These are phyloP conservation scores for Octodon degus DNA, from an alignment of 2,113 vertebrate genomes.

Conservation along the genomic window DNA sequence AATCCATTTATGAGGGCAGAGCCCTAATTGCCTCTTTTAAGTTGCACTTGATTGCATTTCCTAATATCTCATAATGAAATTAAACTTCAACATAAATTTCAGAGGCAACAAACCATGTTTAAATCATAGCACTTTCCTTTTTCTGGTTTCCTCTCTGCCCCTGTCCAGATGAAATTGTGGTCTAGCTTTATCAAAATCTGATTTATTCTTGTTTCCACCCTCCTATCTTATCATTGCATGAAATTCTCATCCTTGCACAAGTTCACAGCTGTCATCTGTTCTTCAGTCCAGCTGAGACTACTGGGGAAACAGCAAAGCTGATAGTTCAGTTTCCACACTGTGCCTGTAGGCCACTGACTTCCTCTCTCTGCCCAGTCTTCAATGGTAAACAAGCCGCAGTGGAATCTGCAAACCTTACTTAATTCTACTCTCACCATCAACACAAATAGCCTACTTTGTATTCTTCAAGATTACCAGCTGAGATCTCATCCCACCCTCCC, in stretches of 20 bases:
- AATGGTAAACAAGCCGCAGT: neutral
- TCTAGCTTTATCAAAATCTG: neutral
- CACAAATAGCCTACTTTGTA: neutral
- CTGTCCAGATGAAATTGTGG: neutral
- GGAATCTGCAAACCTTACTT: neutral
- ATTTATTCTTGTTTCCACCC: neutral
- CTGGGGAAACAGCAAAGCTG: neutral
- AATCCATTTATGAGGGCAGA: neutral
- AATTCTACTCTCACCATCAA: too few relatives aligned
- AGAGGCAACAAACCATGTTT: neutral
- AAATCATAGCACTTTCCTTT: neutral
- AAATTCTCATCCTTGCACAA: neutral
- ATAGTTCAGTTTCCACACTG: neutral
- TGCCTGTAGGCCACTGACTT: neutral
- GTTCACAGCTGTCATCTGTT: neutral
- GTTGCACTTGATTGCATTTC: neutral
- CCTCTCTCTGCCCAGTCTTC: neutral
- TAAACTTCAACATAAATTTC: neutral
- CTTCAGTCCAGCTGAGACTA: neutral
- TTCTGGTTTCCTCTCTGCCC: neutral
- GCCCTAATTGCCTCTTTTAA: neutral
- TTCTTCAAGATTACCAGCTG: neutral
- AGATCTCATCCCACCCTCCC: neutral
- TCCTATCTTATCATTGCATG: neutral
- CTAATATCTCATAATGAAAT: neutral